phyloP scores from a whole-genome alignment of 2,113 vertebrate genomes.

The Narcine bancroftii region DNA sequence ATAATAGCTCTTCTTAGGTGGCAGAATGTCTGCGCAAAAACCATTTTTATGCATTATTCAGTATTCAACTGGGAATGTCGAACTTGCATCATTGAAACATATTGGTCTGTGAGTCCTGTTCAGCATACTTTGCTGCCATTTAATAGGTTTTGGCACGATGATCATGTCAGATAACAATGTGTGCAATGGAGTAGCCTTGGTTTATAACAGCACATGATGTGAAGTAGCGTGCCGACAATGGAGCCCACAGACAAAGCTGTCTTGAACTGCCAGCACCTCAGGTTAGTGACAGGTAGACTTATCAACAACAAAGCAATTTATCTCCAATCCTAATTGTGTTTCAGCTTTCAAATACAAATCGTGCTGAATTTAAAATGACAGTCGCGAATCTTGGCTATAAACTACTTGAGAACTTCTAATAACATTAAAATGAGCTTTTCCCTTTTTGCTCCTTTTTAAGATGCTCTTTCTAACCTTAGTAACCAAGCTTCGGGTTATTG shows the following conservation, averaged over 20 bases:
- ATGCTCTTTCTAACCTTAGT: too few species aligned
- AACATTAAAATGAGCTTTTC: not conserved
- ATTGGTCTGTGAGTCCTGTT: not conserved
- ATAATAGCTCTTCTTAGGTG: conserved; percentile 2
- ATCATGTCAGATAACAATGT: not conserved
- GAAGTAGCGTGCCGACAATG: not conserved
- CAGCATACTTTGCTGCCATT: not conserved
- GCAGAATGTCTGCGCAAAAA: not conserved
- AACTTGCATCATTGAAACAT: not conserved
- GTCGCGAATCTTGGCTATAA: not conserved
- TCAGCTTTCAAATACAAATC: not conserved
- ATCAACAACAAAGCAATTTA: not conserved
- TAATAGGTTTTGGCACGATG: not conserved
- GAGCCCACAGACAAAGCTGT: not conserved
- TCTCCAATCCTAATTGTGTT: not conserved
- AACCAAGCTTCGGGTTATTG: too few species aligned
- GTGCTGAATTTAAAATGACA: not conserved
- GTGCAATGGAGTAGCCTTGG: not conserved
- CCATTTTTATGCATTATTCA: conserved; percentile 31
- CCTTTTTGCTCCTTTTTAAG: not conserved
- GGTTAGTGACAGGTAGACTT: not conserved
- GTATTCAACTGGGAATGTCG: not conserved
- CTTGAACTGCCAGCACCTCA: not conserved
- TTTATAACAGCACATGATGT: not conserved
- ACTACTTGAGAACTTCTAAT: not conserved